phyloP scores from a whole-genome alignment of 2,888 invertebrate species.

The Pandemis corylana region DNA sequence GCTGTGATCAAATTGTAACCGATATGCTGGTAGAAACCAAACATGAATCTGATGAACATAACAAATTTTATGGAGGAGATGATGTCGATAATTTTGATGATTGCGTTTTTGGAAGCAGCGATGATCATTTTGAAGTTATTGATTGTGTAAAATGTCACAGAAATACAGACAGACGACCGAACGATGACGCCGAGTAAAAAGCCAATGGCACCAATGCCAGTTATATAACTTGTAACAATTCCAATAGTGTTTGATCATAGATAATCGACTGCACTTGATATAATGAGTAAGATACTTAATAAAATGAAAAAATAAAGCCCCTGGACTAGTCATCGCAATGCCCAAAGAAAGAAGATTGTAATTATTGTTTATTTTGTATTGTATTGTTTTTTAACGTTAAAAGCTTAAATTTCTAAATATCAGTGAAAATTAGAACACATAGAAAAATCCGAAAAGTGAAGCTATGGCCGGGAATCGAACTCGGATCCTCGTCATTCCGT shows the following conservation, averaged over 20 bases:
- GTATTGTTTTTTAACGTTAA: no score
- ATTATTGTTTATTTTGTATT: no score
- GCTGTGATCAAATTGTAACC: neutral
- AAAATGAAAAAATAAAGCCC: no score
- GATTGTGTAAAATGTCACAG: neutral
- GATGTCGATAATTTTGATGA: neutral
- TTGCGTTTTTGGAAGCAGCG: neutral
- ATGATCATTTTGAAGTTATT: neutral
- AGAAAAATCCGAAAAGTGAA: no score
- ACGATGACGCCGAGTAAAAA: neutral
- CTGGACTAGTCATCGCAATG: no score
- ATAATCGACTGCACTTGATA: no score
- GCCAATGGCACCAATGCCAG: neutral
- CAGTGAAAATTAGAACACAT: no score
- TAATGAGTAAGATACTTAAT: no score
- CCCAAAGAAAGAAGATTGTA: no score
- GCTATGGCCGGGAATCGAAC: no score
- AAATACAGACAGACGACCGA: neutral
- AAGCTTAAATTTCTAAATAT: no score
- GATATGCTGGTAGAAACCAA: neutral
- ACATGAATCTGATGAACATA: constrained; percentile 2
- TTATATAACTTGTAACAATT: neutral
- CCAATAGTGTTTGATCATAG: neutral
- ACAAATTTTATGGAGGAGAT: neutral
- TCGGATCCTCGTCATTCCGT: no score